Conservation (phyloP, 2,797 vertebrate species). For the Echeneis naucrates region DNA sequence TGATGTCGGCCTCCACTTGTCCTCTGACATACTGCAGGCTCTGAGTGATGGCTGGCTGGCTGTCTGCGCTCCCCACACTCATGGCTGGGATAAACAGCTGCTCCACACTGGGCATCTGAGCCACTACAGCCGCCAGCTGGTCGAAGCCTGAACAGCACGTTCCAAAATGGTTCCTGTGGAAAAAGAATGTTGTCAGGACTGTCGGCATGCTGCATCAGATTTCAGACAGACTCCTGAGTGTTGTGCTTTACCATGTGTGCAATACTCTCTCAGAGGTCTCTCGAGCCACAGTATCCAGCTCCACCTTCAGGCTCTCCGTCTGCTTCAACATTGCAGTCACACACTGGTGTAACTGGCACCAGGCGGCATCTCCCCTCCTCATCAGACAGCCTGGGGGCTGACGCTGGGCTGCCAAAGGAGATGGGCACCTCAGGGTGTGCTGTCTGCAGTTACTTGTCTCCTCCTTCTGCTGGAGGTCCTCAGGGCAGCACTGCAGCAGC, state of each 20-base stretch:
- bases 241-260: constrained; percentile 87
- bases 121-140: constrained; percentile 83
- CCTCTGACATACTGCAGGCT: constrained; percentile 87
- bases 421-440: constrained; percentile 82
- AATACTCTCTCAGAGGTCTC: constrained; percentile 81
- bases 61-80: constrained; percentile 59
- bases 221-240: not conserved
- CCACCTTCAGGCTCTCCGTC: constrained; percentile 81
- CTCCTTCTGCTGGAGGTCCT: constrained; percentile 70
- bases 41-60: constrained; percentile 81
- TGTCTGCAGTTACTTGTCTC: constrained; percentile 55
- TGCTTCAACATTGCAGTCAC: constrained; percentile 79
- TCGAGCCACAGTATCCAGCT: constrained; percentile 83
- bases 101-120: constrained; percentile 86
- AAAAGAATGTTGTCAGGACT: not conserved
- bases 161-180: constrained; percentile 88
- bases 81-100: constrained; percentile 85
- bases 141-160: constrained; percentile 86
- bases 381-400: constrained; percentile 89
- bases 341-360: constrained; percentile 79
- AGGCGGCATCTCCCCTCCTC: constrained; percentile 85
- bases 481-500: constrained; percentile 93
- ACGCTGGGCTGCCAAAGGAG: constrained; percentile 85
- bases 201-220: not conserved
- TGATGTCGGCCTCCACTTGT: constrained; percentile 82